Evolutionary conservation across 1,140 invertebrate species (phyloP).

Genomic region (Magallana gigas): DNA sequence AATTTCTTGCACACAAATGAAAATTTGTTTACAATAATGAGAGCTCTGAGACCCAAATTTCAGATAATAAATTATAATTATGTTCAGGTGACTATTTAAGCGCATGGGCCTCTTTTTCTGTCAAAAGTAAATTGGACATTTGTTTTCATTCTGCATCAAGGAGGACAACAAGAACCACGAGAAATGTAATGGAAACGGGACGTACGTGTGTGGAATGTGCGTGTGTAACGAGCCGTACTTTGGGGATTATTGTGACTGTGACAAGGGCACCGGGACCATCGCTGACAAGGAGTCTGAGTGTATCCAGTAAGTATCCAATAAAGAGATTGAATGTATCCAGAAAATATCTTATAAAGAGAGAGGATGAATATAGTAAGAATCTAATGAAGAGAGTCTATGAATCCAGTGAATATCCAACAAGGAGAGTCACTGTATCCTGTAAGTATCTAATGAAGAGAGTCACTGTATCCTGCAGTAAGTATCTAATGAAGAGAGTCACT

Average conservation of each 20-base stretch:
- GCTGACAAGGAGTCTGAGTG: slow-evolving; percentile 72
- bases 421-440: not conserved
- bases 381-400: not conserved
- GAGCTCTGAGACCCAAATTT: no score
- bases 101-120: no score
- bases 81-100: no score
- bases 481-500: no score
- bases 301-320: slow-evolving; percentile 70
- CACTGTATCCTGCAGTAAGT: no score
- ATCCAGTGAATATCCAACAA: not conserved
- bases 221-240: slow-evolving; percentile 75
- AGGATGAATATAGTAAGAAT: not conserved
- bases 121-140: no score
- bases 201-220: slow-evolving; percentile 78
- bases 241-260: slow-evolving; percentile 77
- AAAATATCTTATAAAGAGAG: no score
- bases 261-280: slow-evolving; percentile 66
- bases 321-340: not conserved
- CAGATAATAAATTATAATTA: no score
- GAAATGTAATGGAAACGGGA: slow-evolving; percentile 74
- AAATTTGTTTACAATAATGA: no score
- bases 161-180: slow-evolving; percentile 62
- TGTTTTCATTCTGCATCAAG: not conserved
- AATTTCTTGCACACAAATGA: no score
- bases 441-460: no score